Evolutionary conservation across 2,113 vertebrate genomes (phyloP), one percentile per base, ranked within the genome.

Genomic region (Hyperopisus bebe): DNA sequence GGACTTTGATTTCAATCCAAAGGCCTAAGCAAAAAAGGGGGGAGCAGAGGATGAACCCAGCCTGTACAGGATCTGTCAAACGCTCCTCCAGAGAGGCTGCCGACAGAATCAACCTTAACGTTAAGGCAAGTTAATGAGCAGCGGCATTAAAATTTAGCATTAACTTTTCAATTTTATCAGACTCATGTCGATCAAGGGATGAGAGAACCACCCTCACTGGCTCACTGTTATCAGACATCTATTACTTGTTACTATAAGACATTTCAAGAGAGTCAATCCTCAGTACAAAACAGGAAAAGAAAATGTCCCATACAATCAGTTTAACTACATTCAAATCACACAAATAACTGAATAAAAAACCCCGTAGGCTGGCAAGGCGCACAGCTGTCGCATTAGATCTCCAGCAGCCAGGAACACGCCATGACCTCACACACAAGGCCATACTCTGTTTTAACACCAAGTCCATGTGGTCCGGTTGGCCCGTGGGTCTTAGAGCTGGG

Each of bases 1-100:
- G 48, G 50, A 87, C 50, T 51, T 39, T 35, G 27, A 31, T 48
- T 89, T 84, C 89, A 90, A 86, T 62, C 90, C 91, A 90, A 90
- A 88, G 90, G 87, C 89, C 70, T 39, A n/a, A 77, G 70, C 62
- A 66, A 42, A 39, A n/a, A 15, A 3, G 15, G 31, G 70, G 70
- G 13, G 31, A 51, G 74, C 86, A 91, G 90, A 46, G 82, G 53
- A 53, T 90, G 83, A 91, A 74, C 90, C 39, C 48, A 50, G 31
- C 51, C 90, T 74, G 27, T 9, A 10, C 8, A 3, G 55, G 24
- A n/a, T 58, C 55, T 7, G 24, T 58, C 21, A 24, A 58, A 58
- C 21, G 31, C 62, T 66, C 62, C 27, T 58, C 55, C 55, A 62
- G 55, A 62, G 2, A 3, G 24, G 21, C 55, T n/a, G 24, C 21